Conservation (phyloP, 2,797 vertebrate species). For the Hyperoplus immaculatus region DNA sequence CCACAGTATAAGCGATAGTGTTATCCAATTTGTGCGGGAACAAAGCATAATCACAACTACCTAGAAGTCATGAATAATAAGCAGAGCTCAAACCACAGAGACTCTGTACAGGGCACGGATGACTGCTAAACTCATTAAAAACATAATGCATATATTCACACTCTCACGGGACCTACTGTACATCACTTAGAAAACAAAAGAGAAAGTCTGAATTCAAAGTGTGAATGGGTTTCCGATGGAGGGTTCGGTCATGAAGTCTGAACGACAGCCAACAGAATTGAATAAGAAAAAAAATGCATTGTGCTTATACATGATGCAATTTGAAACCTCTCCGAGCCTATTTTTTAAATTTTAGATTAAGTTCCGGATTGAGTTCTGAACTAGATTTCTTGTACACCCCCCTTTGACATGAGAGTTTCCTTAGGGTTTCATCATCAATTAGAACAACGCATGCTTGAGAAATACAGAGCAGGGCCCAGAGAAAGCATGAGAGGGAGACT, state of each 20-base stretch:
- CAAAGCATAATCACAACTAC: conserved; percentile 71
- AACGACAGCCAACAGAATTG: conserved; percentile 20
- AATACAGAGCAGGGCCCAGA: background rate
- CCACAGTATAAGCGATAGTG: conserved; percentile 36
- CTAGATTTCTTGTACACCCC: conserved; percentile 1
- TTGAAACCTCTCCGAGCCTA: background rate
- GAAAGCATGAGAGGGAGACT: conserved; percentile 4
- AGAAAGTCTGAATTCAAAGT: conserved; percentile 42
- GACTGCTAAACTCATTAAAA: conserved; percentile 82
- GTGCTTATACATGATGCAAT: background rate
- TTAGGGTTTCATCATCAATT: conserved; percentile 59
- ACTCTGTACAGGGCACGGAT: conserved; percentile 64
- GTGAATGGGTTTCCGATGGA: conserved; percentile 23
- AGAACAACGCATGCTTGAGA: conserved; percentile 28
- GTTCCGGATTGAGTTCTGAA: conserved; percentile 19
- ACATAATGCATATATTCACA: conserved; percentile 62
- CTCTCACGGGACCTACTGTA: conserved; percentile 58
- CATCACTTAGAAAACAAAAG: conserved; percentile 21
- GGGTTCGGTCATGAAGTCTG: conserved; percentile 2
- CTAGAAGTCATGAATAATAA: conserved; percentile 80
- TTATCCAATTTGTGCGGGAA: conserved; percentile 52
- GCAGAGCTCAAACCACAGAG: conserved; percentile 64
- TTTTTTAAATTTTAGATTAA: background rate
- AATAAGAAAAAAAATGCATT: conserved; percentile 7
- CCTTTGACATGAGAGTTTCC: conserved; percentile 23